Evolutionary conservation across 1,140 invertebrate species (phyloP).

Genomic region (Pseudomyrmex flavicornis): DNA sequence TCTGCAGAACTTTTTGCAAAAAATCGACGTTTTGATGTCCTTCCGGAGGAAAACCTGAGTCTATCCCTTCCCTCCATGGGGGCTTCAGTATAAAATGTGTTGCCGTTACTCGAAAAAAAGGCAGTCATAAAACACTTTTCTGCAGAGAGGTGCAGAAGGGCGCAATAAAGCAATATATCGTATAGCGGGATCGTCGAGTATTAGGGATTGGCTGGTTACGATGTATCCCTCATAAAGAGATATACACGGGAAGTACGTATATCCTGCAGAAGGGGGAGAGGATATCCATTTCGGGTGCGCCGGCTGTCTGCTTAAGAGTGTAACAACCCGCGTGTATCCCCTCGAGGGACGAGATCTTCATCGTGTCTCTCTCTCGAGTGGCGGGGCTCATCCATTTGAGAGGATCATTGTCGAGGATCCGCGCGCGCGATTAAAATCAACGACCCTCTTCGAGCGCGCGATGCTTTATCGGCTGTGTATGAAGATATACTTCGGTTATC

Average conservation of each 20-base stretch:
- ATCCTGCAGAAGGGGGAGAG: conserved; percentile 16
- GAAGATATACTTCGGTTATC: conserved; percentile 68
- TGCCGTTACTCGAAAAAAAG: not conserved
- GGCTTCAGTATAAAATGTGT: not conserved
- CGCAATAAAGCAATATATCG: conserved; percentile 56
- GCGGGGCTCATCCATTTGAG: conserved; percentile 80
- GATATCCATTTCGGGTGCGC: conserved; percentile 53
- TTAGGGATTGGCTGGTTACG: conserved; percentile 50
- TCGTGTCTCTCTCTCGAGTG: conserved; percentile 75
- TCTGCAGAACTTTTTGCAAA: not conserved
- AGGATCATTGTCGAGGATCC: conserved; percentile 80
- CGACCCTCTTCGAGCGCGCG: conserved; percentile 70
- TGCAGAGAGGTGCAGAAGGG: not conserved
- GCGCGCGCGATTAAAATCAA: conserved; percentile 79
- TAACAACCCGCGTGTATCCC: conserved; percentile 73
- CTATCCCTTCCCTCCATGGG: no score
- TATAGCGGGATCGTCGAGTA: conserved; percentile 39
- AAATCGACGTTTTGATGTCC: not conserved
- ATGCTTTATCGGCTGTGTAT: conserved; percentile 52
- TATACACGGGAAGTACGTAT: conserved; percentile 67
- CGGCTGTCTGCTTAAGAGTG: conserved; percentile 34
- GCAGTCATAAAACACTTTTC: conserved; percentile 23
- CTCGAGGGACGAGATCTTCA: conserved; percentile 77
- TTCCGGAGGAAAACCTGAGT: not conserved
- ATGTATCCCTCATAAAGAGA: conserved; percentile 1